These are phyloP conservation scores for Eudemis profundana DNA, from an alignment of 2,888 invertebrate species.

Conservation along the genomic window DNA sequence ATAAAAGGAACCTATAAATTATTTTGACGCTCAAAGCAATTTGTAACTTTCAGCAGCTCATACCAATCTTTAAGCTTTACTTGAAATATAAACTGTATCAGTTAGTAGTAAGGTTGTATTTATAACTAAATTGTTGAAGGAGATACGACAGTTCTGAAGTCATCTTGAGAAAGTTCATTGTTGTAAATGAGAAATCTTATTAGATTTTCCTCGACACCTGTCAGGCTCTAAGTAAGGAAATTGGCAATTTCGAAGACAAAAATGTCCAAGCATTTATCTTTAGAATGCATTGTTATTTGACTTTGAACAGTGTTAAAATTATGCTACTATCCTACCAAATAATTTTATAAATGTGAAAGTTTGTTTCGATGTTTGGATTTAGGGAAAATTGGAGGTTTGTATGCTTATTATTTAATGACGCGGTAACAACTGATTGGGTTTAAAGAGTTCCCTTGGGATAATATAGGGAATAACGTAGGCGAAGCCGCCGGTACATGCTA, in stretches of 20 bases:
- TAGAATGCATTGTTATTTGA: too few species aligned
- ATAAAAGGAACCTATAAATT: constrained; percentile 25
- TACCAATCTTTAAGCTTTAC: background rate
- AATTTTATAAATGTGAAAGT: too few species aligned
- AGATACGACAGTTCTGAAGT: background rate
- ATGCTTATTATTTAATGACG: too few species aligned
- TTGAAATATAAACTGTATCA: background rate
- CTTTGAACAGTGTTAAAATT: too few species aligned
- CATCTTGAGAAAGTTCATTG: background rate
- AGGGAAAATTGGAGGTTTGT: too few species aligned
- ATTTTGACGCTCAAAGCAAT: constrained; percentile 16
- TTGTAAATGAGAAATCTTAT: constrained; percentile 16
- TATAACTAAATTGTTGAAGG: background rate
- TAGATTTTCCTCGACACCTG: constrained; percentile 21
- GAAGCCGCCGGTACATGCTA: too few species aligned
- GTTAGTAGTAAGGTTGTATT: background rate
- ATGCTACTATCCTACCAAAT: too few species aligned
- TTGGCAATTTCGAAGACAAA: background rate
- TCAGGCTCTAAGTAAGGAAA: background rate
- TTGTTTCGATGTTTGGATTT: too few species aligned
- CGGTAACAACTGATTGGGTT: too few species aligned
- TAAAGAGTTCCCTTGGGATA: too few species aligned
- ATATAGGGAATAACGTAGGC: too few species aligned
- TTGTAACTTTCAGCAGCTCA: background rate
- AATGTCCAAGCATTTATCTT: too few species aligned